Base-by-base conservation (phyloP, 1,140 invertebrate species). In the Panagrolaimus sp. region DNA sequence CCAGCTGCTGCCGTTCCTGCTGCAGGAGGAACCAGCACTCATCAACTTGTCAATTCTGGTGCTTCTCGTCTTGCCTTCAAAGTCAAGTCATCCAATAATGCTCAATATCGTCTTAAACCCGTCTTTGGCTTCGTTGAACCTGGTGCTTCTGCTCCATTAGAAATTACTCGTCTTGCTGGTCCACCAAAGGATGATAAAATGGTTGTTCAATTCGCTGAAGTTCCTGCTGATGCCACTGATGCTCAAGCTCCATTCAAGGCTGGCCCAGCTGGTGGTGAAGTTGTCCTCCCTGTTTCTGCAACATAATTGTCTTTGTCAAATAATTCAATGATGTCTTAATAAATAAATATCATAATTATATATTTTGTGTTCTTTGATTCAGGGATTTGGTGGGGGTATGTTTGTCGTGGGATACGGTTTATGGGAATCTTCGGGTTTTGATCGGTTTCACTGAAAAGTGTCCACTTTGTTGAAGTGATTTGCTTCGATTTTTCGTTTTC, bases 111-210 rank as follows among this genome's bases (percentile, higher is more conserved):
- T 47, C 38, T 76, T 26, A 76, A 73, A 32, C 73, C 77, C 52
- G 76, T 78, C 48, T 79, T 73, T 65, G 76, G 77, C 43, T 78
- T 78, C 63, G 69, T 78, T 45, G 71, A 75, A 66, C 65, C 77
- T 45, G 65, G 70, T 52, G 70, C 67, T 63, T 17, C 69, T 12
- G 68, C 69, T 38, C 55, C 64, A 21, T 15, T 78, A 15, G 70
- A 71, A 43, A 65, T 78, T 45, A 76, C 77, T 44, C 71, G 77
- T 43, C 68, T 72, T 28, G 68, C 76, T 44, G 76, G 76, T 45
- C 55, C 76, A 26, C 76, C 76, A 43, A 77, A 77, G 67, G 76
- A 77, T 12, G 76, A 77, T 67, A 77, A 77, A 66, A 28, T 71
- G 21, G 75, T 76, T 47, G 64, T 76, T 48, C 74, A 76, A 26